Evolutionary conservation across 2,888 invertebrate genomes (phyloP), one percentile per base, ranked within the genome.

Genomic region (Priocnemis perturbator): DNA sequence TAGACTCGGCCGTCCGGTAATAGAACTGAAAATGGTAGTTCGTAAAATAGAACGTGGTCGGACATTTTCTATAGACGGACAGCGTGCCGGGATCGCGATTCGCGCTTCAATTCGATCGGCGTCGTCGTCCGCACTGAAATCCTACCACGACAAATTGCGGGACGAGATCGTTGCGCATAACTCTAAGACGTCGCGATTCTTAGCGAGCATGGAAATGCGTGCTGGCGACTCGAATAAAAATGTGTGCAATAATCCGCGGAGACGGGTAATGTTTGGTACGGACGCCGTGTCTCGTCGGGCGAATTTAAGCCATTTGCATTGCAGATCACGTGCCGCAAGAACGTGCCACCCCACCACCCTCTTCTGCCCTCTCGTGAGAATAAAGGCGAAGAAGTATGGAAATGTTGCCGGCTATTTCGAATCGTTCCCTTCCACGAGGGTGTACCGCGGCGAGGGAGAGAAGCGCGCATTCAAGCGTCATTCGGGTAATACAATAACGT

Each of bases 351-450:
- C 48, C 59, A 17, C 77, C 74, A 68, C 26, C 45, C 58, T 37
- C 62, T 20, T 30, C 50, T 61, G 55, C 58, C 17, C 23, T 56
- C 74, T 77, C 60, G 71, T 66, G 75, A 66, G 84, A 82, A 86
- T 87, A 85, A 86, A 86, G 82, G 76, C 81, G 81, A 86, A 87
- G 85, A 84, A 83, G 84, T 83, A 87, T 86, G 88, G 83, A 86
- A 88, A 88, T 86, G 77, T 76, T 78, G 77, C 73, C 81, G 82
- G 82, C 87, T 88, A 88, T 88, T 89, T 88, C 87, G 80, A 87
- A 79, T 85, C 84, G 86, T 86, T 88, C 83, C 82, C 80, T 71
- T 48, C 73, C 71, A 79, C 76, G 81, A 82, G 79, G 82, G 81
- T 75, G 81, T 77, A 81, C 81, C 78, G 71, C 21, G 45, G 30